These are phyloP conservation scores for Melitaea athalia DNA, from an alignment of 2,888 invertebrate genomes.

Conservation along the genomic window DNA sequence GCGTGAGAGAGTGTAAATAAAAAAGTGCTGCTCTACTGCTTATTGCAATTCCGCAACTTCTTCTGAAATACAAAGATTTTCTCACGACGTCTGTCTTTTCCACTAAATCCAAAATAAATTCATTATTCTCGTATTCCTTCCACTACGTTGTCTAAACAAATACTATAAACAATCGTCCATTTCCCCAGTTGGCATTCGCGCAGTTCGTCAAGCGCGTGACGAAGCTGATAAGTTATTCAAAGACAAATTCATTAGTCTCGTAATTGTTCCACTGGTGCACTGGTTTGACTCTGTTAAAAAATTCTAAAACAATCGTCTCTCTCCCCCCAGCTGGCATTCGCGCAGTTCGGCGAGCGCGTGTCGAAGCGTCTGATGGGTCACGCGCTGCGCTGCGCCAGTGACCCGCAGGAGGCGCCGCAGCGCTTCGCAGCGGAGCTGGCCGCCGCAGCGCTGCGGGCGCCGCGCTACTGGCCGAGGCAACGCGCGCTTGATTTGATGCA, in stretches of 20 bases:
- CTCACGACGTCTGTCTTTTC: too few species aligned
- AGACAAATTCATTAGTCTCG: too few species aligned
- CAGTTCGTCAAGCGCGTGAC: conserved; percentile 88
- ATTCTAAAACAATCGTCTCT: background rate
- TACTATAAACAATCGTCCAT: background rate
- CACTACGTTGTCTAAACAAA: background rate
- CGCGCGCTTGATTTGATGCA: conserved; percentile 84
- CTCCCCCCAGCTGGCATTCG: conserved; percentile 83
- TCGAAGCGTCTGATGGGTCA: conserved; percentile 84
- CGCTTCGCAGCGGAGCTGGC: conserved; percentile 90
- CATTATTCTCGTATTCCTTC: too few species aligned
- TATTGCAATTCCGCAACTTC: too few species aligned
- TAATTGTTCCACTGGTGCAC: too few species aligned
- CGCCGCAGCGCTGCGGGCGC: conserved; percentile 89
- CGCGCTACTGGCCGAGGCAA: conserved; percentile 89
- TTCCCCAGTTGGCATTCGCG: conserved; percentile 85
- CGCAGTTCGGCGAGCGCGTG: conserved; percentile 87
- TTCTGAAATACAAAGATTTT: too few species aligned
- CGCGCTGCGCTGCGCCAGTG: conserved; percentile 84
- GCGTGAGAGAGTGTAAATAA: too few species aligned
- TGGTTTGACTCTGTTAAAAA: too few species aligned
- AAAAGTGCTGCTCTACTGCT: too few species aligned
- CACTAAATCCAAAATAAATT: too few species aligned
- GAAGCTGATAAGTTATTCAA: conserved; percentile 51
- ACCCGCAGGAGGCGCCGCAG: conserved; percentile 89